phyloP scores from a whole-genome alignment of 2,113 vertebrate species.

The Gadus chalcogrammus region DNA sequence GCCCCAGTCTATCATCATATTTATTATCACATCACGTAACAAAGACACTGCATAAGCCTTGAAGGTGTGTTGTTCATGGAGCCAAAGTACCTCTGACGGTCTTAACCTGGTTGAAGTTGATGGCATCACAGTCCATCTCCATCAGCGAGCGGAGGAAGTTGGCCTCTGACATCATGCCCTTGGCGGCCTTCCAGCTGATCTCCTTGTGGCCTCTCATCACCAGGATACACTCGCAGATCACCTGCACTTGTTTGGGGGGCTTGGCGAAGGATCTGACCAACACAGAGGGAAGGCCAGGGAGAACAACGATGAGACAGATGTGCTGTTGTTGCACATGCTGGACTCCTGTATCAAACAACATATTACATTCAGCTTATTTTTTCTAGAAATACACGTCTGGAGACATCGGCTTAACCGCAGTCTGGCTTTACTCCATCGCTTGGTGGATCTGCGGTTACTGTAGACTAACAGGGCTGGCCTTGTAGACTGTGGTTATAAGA shows the following conservation, averaged over 20 bases:
- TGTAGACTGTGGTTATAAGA: too few species aligned
- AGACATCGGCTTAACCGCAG: too few species aligned
- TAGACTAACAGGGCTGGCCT: background rate
- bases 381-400: too few species aligned
- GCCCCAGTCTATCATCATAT: too few species aligned
- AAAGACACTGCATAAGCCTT: too few species aligned
- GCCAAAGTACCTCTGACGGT: conserved; percentile 78
- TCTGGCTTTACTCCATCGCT: too few species aligned
- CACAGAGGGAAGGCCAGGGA: background rate
- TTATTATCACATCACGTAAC: too few species aligned
- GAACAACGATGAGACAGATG: background rate
- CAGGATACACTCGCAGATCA: conserved; percentile 92
- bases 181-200: conserved; percentile 90
- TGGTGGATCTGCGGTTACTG: too few species aligned
- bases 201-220: conserved; percentile 91
- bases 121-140: conserved; percentile 88
- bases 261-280: conserved; percentile 88
- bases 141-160: conserved; percentile 88
- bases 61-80: too few species aligned
- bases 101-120: conserved; percentile 78
- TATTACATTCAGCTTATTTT: background rate
- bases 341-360: background rate
- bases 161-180: conserved; percentile 94
- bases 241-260: conserved; percentile 91
- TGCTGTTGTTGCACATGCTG: background rate